Evolutionary conservation across 2,888 invertebrate genomes (phyloP).

Genomic region (Melanophora roralis): DNA sequence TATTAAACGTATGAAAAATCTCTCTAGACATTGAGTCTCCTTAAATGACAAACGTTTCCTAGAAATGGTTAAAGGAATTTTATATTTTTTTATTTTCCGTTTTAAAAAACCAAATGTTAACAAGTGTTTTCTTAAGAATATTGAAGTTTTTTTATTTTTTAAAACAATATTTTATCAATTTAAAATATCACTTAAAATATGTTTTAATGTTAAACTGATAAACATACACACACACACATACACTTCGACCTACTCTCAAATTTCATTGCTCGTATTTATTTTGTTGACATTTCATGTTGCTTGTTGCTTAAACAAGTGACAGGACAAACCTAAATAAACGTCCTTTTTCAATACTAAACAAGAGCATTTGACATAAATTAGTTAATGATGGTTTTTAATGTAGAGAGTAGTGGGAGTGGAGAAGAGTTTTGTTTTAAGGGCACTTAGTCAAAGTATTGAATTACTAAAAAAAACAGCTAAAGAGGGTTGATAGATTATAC

Average conservation of each 20-base stretch:
- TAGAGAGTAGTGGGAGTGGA: neutral
- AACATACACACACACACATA: too few relatives aligned
- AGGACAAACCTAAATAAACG: slow-evolving; percentile 73
- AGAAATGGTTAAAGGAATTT: slow-evolving; percentile 21
- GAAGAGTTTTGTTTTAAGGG: neutral
- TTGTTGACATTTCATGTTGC: slow-evolving; percentile 60
- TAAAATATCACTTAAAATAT: slow-evolving; percentile 16
- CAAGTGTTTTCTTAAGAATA: slow-evolving; percentile 60
- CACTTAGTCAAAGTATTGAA: neutral
- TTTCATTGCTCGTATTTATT: slow-evolving; percentile 63
- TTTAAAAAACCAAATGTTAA: slow-evolving; percentile 64
- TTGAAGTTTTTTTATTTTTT: neutral
- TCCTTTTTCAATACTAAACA: slow-evolving; percentile 58
- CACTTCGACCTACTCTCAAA: slow-evolving; percentile 42
- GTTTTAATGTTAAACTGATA: neutral
- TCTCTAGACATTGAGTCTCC: slow-evolving; percentile 50
- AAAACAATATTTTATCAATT: slow-evolving; percentile 22
- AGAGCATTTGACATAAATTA: slow-evolving; percentile 46
- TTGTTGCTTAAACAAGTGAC: slow-evolving; percentile 65
- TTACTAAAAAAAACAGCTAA: slow-evolving; percentile 1
- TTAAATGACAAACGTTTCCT: slow-evolving; percentile 21
- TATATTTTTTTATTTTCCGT: neutral
- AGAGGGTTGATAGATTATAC: neutral
- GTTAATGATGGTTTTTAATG: slow-evolving; percentile 38
- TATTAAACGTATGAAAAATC: neutral